Base-by-base conservation (phyloP, 2,797 vertebrate species). In the Sebastes hubbsi region DNA sequence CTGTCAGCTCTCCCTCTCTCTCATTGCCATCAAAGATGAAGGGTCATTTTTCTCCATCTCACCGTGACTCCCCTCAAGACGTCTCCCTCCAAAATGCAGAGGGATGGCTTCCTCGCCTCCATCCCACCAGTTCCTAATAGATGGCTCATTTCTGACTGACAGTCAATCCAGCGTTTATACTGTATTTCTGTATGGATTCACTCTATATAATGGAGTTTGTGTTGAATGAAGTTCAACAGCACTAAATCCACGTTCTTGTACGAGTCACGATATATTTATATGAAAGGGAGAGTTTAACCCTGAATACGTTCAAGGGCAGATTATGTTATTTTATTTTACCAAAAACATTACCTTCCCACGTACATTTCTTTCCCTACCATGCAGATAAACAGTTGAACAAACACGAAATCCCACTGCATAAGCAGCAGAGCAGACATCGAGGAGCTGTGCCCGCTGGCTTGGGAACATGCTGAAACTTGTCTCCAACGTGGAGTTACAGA, bases 11-110 rank as follows among this genome's bases (percentile, higher is more conserved):
- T 80, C 36, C 67, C 72, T 84, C 89, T 82, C 70, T 55, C 78
- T 72, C 81, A 76, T 61, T 73, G 82, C 79, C 87, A 75, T 93
- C 90, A 92, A 82, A 90, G 74, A 87, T 85, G 93, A 91, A 86
- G 83, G 89, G 89, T 91, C 89, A 89, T 94, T 92, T 94, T 94
- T 94, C 92, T 90, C 87, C 72, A 89, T 93, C 87, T 91, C 76
- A 74, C 81, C 24, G n/a, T 77, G 77, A 78, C 86, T 81, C 75
- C 72, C 76, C 85, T 87, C 76, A 82, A 89, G 80, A 89, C 46
- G n/a, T 87, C 83, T 83, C 72, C 80, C 75, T 82, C 81, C 77
- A 60, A 88, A 89, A 86, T 81, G 68, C 62, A 77, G 80, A 84
- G 64, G 80, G 80, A 84, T 85, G 79, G 73, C 66, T 85, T 88